phyloP scores from a whole-genome alignment of 2,888 invertebrate genomes.

The Marasmarcha lunaedactyla region DNA sequence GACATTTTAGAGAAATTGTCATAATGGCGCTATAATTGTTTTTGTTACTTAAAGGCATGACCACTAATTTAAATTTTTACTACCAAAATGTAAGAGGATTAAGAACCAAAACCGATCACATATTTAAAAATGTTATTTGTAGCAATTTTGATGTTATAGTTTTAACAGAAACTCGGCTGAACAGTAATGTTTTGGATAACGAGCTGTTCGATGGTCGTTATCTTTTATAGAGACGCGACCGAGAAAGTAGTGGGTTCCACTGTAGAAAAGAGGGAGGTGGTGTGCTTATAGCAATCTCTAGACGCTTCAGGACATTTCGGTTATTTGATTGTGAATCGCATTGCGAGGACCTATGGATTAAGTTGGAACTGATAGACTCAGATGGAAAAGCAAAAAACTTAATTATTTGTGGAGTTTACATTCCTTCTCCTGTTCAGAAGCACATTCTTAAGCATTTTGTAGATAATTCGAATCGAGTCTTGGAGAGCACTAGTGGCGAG shows the following conservation, averaged over 20 bases:
- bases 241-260: too few species aligned
- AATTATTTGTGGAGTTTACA: conserved; percentile 5
- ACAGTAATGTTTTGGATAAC: conserved; percentile 2
- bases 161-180: conserved; percentile 8
- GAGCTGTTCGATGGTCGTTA: conserved; percentile 10
- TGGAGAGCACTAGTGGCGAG: too few species aligned
- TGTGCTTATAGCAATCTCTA: too few species aligned
- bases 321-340: conserved; percentile 1
- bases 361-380: background rate
- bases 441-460: conserved; percentile 7
- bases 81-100: conserved; percentile 9
- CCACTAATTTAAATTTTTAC: conserved; percentile 1
- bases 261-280: too few species aligned
- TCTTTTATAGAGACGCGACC: conserved; percentile 8
- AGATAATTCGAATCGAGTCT: too few species aligned
- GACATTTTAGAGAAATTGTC: background rate
- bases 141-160: conserved; percentile 7
- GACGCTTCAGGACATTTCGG: conserved; percentile 1
- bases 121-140: conserved; percentile 6
- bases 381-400: background rate
- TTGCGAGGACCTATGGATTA: conserved; percentile 11
- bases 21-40: too few species aligned
- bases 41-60: background rate
- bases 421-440: conserved; percentile 8
- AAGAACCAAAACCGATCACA: conserved; percentile 5